Conservation (phyloP, 2,888 invertebrate genomes). For the Ectobius pallidus region DNA sequence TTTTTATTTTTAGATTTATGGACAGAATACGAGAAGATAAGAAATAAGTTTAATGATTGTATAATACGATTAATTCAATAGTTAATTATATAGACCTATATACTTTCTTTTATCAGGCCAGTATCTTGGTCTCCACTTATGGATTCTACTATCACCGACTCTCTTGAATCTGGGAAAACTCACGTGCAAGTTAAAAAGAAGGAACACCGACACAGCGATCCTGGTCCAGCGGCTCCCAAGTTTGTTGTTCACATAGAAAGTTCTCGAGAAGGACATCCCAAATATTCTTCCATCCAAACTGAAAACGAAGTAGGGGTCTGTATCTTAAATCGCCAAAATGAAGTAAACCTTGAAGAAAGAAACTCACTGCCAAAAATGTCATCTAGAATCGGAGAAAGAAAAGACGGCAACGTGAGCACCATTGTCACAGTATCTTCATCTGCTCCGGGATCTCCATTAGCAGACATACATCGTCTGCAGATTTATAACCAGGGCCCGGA, state of each 20-base stretch:
- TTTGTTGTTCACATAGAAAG: constrained; percentile 21
- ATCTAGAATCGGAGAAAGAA: background rate
- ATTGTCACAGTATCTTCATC: constrained; percentile 31
- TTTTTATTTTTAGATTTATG: no score
- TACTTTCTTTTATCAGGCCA: no score
- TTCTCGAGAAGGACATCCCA: background rate
- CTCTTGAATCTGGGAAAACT: no score
- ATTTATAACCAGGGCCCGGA: no score
- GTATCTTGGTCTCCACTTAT: no score
- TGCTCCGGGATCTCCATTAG: constrained; percentile 44
- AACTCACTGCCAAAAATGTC: background rate
- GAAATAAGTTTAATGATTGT: no score
- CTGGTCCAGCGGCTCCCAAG: constrained; percentile 27
- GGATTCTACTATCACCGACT: no score
- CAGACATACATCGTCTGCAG: constrained; percentile 53
- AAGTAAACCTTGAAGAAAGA: background rate
- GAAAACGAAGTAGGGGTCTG: no score
- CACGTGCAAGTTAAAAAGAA: constrained; percentile 25
- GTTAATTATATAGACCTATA: no score
- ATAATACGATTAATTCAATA: no score
- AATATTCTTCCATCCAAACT: background rate
- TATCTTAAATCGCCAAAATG: no score
- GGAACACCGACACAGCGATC: constrained; percentile 43
- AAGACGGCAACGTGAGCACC: constrained; percentile 20
- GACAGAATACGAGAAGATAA: no score